Evolutionary conservation across 2,797 vertebrate genomes (phyloP).

Genomic region (Sorex maritimensis): DNA sequence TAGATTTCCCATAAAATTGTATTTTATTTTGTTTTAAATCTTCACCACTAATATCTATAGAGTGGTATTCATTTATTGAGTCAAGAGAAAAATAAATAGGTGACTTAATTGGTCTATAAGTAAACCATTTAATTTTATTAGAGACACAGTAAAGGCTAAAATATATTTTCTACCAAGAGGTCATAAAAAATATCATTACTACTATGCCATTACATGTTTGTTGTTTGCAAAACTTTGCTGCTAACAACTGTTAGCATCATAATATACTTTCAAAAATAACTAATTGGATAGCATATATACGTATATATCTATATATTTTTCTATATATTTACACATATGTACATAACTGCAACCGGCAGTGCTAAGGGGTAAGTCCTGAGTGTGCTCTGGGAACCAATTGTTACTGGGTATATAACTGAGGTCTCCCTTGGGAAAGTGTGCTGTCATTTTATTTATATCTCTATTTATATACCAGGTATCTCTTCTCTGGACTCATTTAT

Average conservation of each 20-base stretch:
- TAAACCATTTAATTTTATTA: neutral
- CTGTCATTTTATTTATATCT: too few species aligned
- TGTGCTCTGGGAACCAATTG: too few species aligned
- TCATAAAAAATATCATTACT: neutral
- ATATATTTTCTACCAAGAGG: neutral
- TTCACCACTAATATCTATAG: neutral
- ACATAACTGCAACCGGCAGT: too few species aligned
- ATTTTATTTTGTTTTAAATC: neutral
- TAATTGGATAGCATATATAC: too few species aligned
- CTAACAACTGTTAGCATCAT: neutral
- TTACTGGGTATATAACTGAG: too few species aligned
- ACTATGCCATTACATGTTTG: neutral
- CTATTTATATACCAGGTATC: too few species aligned
- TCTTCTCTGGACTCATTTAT: too few species aligned
- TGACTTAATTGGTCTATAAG: neutral
- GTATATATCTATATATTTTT: too few species aligned
- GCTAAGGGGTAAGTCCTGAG: too few species aligned
- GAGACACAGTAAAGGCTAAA: neutral
- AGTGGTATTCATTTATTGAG: slow-evolving; percentile 10
- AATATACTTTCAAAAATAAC: neutral
- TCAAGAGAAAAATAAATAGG: neutral
- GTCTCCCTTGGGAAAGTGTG: too few species aligned
- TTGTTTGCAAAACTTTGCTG: neutral
- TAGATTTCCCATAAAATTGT: neutral
- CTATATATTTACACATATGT: too few species aligned